These are phyloP conservation scores for Melanerpes aurifrons DNA, from an alignment of 2,113 vertebrate genomes.

Conservation along the genomic window DNA sequence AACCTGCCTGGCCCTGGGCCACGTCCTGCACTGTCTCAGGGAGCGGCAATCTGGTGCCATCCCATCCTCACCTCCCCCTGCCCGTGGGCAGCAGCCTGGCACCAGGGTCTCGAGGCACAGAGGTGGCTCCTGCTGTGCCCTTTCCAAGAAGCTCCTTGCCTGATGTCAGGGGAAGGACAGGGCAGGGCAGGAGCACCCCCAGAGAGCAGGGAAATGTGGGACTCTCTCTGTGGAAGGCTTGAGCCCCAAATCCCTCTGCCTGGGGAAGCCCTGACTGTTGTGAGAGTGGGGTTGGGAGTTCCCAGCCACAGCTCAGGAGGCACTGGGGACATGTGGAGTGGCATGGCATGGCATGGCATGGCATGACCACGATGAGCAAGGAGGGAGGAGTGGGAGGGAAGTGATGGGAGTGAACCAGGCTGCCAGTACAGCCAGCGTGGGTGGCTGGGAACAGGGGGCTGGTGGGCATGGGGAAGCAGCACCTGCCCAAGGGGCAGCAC, in stretches of 20 bases:
- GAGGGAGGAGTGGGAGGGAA: background rate
- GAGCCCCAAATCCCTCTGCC: background rate
- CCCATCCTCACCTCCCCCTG: background rate
- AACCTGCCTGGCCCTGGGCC: rapidly evolving
- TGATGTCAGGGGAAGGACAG: rapidly evolving
- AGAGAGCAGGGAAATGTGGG: rapidly evolving
- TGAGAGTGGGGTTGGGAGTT: rapidly evolving
- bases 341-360: rapidly evolving
- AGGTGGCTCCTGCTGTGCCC: background rate
- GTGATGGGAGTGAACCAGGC: background rate
- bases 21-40: rapidly evolving
- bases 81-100: background rate
- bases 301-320: rapidly evolving
- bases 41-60: rapidly evolving
- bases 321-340: rapidly evolving
- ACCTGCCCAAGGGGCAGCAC: rapidly evolving
- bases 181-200: background rate
- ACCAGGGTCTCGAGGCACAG: rapidly evolving
- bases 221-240: rapidly evolving
- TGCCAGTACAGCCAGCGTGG: rapidly evolving
- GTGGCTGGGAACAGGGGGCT: rapidly evolving
- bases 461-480: rapidly evolving
- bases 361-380: rapidly evolving
- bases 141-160: background rate
- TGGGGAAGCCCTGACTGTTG: background rate